These are phyloP conservation scores for Acridotheres tristis DNA, from an alignment of 2,797 vertebrate species.

Conservation along the genomic window DNA sequence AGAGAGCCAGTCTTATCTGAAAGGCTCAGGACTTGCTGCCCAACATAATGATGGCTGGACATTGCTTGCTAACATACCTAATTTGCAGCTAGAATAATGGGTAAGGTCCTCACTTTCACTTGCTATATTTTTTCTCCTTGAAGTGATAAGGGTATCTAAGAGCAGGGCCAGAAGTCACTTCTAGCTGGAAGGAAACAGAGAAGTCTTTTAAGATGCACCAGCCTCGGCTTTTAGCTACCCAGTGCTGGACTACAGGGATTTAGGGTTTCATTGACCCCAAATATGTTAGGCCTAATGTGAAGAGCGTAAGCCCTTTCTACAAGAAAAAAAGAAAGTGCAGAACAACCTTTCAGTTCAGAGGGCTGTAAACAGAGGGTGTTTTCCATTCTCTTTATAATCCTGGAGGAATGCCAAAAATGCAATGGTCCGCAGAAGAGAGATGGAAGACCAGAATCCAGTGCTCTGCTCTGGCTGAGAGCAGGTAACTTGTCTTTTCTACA, in stretches of 20 bases:
- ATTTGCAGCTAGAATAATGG: background rate
- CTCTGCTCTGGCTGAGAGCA: background rate
- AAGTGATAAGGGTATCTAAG: background rate
- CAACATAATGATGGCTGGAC: background rate
- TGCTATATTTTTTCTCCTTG: background rate
- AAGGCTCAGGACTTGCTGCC: background rate
- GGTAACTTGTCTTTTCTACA: background rate
- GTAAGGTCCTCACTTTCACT: background rate
- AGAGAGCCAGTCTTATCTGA: background rate
- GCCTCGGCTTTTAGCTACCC: background rate
- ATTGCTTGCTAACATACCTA: background rate
- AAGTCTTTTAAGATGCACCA: background rate
- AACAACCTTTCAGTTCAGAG: background rate
- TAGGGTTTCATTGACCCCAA: background rate
- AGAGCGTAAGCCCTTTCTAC: background rate
- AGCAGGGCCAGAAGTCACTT: background rate
- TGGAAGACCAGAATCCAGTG: background rate
- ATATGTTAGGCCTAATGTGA: background rate
- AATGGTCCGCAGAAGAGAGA: background rate
- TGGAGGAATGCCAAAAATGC: background rate
- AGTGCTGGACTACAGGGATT: background rate
- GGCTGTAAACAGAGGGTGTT: background rate
- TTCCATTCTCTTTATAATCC: background rate
- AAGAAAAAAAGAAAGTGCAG: background rate
- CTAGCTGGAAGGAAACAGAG: fast-evolving